These are phyloP conservation scores for Pseudachorutes palmiensis DNA, from an alignment of 1,140 invertebrate species.

Conservation along the genomic window DNA sequence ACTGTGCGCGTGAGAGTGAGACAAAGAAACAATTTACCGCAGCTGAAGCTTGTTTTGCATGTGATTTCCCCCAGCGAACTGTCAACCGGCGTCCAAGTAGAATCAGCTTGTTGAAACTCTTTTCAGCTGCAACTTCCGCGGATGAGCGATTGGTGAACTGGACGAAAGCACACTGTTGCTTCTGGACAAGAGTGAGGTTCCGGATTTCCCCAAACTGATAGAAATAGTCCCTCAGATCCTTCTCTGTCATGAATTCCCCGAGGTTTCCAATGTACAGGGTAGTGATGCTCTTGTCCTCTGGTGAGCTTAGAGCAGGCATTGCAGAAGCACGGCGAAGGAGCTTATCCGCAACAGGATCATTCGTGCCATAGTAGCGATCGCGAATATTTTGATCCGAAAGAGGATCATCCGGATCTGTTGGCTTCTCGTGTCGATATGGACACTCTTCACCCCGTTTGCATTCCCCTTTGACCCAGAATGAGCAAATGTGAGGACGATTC, in stretches of 20 bases:
- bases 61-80: slow-evolving; percentile 94
- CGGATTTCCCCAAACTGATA: slow-evolving; percentile 99
- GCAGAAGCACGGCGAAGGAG: slow-evolving; percentile 83
- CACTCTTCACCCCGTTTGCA: slow-evolving; percentile 98
- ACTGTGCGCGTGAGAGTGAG: neutral
- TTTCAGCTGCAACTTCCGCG: slow-evolving; percentile 89
- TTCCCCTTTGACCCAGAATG: slow-evolving; percentile 99
- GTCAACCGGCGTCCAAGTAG: slow-evolving; percentile 57
- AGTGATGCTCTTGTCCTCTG: slow-evolving; percentile 92
- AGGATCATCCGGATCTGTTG: slow-evolving; percentile 98
- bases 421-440: slow-evolving; percentile 97
- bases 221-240: slow-evolving; percentile 84
- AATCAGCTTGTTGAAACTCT: slow-evolving; percentile 85
- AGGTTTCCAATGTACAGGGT: slow-evolving; percentile 94
- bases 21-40: slow-evolving; percentile 35
- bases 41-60: slow-evolving; percentile 52
- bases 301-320: slow-evolving; percentile 88
- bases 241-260: slow-evolving; percentile 78
- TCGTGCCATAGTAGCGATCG: slow-evolving; percentile 94
- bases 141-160: slow-evolving; percentile 84
- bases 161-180: slow-evolving; percentile 96
- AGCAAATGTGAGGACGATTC: slow-evolving; percentile 98
- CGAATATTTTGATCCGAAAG: slow-evolving; percentile 98
- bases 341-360: slow-evolving; percentile 98
- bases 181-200: slow-evolving; percentile 77